Evolutionary conservation across 2,113 vertebrate genomes (phyloP), one percentile per base, ranked within the genome.

Genomic region (Isichthys henryi): DNA sequence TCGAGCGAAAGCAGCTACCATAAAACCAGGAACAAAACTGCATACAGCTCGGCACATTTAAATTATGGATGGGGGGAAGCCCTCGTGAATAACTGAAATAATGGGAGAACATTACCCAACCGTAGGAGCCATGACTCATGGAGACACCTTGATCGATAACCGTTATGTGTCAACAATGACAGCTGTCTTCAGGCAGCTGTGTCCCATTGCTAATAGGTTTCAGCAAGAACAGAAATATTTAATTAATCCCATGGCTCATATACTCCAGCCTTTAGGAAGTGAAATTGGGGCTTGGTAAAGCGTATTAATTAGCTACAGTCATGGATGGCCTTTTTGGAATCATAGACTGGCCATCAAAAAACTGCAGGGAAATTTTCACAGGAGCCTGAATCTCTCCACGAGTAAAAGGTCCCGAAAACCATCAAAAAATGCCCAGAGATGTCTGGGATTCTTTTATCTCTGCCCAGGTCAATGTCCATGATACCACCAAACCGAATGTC

Each of bases 141-240:
- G 49, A 87, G 62, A 53, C 84, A 87, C 62, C 58, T 80, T 77
- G 62, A 90, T 90, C 58, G 74, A 87, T 87, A 87, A 87, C 19
- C n/a, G 48, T 80, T 74, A 56, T 56, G 83, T 39, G 27, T 56
- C 19, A 62, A 35, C 56, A 77, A 70, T 87, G 85, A 13, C 48
- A 56, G 23, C 86, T 23, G 50, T 87, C 89, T 87, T 77, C 19
- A 15, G 49, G 85, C 62, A 87, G 58, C 85, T 80, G 62, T 23
- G 35, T 80, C 39, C 50, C 21, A 0, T 35, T 87, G 48, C 46
- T 80, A 87, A 87, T 87, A 48, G 89, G 62, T 48, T 90, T 48
- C 62, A 27, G 85, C 48, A 87, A 50, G 43, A 90, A 90, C 15
- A 45, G 56, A 50, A 10, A 52, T 74, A 70, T 88, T 74, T 86